Evolutionary conservation across 2,113 vertebrate species (phyloP).

Genomic region (Ondatra zibethicus): DNA sequence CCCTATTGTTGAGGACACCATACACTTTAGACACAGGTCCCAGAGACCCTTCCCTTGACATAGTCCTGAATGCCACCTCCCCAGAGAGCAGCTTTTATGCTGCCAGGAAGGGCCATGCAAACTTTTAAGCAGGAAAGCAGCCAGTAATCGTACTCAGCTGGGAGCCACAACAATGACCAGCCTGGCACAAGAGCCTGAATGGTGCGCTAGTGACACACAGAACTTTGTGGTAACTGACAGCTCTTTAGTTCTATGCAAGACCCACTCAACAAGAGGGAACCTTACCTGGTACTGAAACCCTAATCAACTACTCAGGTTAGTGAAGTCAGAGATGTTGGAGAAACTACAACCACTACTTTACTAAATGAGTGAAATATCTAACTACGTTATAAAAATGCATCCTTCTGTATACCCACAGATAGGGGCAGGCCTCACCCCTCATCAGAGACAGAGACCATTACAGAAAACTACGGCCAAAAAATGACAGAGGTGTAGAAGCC

Average conservation of each 20-base stretch:
- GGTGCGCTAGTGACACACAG: neutral
- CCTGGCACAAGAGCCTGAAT: accelerated
- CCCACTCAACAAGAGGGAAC: neutral
- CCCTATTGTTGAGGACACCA: neutral
- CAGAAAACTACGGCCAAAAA: neutral
- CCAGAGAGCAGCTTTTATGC: neutral
- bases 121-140: neutral
- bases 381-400: neutral
- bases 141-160: neutral
- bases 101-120: neutral
- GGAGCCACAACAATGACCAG: neutral
- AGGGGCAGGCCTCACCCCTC: neutral
- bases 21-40: neutral
- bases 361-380: neutral
- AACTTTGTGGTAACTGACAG: neutral
- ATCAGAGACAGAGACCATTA: neutral
- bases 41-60: neutral
- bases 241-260: neutral
- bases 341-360: neutral
- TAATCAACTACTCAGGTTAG: neutral
- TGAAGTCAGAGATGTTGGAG: neutral
- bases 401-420: neutral
- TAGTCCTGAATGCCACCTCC: neutral
- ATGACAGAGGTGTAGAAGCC: neutral
- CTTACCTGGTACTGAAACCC: neutral